Evolutionary conservation across 2,888 invertebrate species (phyloP), one percentile per base, ranked within the genome.

Genomic region (Tipula unca): DNA sequence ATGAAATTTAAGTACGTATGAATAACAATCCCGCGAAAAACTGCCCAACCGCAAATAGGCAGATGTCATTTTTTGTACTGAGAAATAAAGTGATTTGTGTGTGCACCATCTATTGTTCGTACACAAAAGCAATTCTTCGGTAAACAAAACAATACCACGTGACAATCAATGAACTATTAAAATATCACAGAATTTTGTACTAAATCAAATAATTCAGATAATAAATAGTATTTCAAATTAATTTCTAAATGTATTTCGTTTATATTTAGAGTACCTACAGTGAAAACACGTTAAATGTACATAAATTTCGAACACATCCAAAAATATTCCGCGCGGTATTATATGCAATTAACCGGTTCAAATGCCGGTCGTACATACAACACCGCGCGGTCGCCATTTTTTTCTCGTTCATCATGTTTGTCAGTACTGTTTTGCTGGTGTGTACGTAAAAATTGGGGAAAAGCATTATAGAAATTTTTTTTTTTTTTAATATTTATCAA

Each of bases 361-460:
- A 69, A 69, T 69, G 69, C 69, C 69, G 69, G 69, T 69, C 69
- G 69, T 69, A 69, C 69, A 69, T 69, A 25, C 69, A 69, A 2
- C 69, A 69, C 69, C 69, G 69, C 69, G 69, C 83, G 32, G n/a
- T 35, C 83, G 83, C 83, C 83, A 83, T 83, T 83, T 83, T 82
- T 69, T 69, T 69, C 69, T 83, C 32, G 83, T 32, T 32, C 29
- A 32, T 32, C 35, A 32, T 82, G 29, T 83, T 83, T 83, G 83
- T 83, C 83, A 83, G 83, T 83, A 17, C 83, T 83, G 83, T 83
- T 29, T 83, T 29, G 83, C 83, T 32, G n/a, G 83, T 83, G 83
- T 83, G 32, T 83, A 83, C 83, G 83, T 83, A 35, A 25, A 69
- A 83, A 83, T 83, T 83, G 83, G 83, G 83, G 83, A 83, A 83